Evolutionary conservation across 2,113 vertebrate species (phyloP).

Genomic region (Python bivittatus): DNA sequence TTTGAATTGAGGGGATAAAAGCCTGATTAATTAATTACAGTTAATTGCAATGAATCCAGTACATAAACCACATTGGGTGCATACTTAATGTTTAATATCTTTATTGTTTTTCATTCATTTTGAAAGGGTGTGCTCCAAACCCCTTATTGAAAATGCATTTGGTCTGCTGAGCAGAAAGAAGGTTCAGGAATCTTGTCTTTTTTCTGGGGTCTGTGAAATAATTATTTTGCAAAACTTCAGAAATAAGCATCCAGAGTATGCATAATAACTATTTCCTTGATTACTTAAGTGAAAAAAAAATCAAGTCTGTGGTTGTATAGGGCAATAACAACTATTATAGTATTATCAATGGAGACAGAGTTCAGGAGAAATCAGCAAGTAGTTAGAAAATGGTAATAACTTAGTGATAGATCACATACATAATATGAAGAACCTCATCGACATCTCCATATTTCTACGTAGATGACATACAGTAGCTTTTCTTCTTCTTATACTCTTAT

Average conservation of each 20-base stretch:
- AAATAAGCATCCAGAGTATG: too few species aligned
- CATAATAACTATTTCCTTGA: not conserved
- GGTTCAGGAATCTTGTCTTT: too few species aligned
- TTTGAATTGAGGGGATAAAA: not conserved
- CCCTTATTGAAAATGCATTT: too few species aligned
- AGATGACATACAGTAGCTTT: not conserved
- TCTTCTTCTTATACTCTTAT: not conserved
- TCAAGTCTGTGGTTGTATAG: not conserved
- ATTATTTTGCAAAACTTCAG: too few species aligned
- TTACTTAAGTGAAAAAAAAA: not conserved
- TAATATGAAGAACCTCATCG: not conserved
- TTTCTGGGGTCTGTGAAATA: too few species aligned
- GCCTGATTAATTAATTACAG: not conserved
- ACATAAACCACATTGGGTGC: not conserved
- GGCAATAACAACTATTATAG: not conserved
- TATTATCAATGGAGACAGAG: not conserved
- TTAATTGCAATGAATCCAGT: not conserved
- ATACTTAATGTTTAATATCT: not conserved
- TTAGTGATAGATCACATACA: not conserved
- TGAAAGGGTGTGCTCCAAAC: not conserved
- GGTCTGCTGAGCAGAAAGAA: too few species aligned
- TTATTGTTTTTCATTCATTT: not conserved
- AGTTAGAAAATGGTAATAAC: not conserved
- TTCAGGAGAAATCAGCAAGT: not conserved
- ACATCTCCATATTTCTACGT: not conserved